These are phyloP conservation scores for Theonella swinhoei DNA, from an alignment of 37 sponge, comb jelly and placozoan species.

Conservation along the genomic window DNA sequence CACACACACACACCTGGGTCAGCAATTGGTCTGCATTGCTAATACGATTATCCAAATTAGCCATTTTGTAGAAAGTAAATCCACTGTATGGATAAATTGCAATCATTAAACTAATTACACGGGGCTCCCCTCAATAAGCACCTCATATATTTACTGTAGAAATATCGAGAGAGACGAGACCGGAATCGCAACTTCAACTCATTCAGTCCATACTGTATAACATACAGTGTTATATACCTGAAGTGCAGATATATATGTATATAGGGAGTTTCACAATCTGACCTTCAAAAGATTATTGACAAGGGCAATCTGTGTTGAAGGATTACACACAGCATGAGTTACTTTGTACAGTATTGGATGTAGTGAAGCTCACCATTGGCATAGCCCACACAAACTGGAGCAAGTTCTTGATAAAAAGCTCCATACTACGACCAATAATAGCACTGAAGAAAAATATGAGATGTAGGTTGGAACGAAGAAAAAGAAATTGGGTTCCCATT, in stretches of 20 bases:
- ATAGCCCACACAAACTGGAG: slow-evolving; percentile 79
- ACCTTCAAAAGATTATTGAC: slow-evolving; percentile 85
- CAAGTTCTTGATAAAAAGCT: slow-evolving; percentile 55
- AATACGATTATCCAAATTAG: slow-evolving; percentile 92
- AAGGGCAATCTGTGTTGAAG: slow-evolving; percentile 65
- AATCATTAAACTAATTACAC: neutral
- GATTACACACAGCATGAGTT: slow-evolving; percentile 8
- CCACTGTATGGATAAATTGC: slow-evolving; percentile 44
- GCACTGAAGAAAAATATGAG: slow-evolving; percentile 75
- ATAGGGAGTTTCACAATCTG: neutral
- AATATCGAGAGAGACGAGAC: slow-evolving; percentile 63
- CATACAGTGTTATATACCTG: neutral
- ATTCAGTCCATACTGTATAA: slow-evolving; percentile 78
- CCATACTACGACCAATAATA: slow-evolving; percentile 80
- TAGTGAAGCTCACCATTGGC: slow-evolving; percentile 72
- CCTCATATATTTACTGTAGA: slow-evolving; percentile 81
- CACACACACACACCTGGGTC: slow-evolving; percentile 79
- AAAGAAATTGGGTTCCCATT: neutral
- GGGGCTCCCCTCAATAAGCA: slow-evolving; percentile 19
- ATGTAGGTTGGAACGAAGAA: neutral
- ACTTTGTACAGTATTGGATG: neutral
- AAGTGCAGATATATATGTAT: neutral
- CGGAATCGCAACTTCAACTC: slow-evolving; percentile 89
- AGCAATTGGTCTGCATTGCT: slow-evolving; percentile 93
- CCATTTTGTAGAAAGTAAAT: slow-evolving; percentile 94